phyloP scores from a whole-genome alignment of 2,797 vertebrate genomes.

The Tamandua tetradactyla region DNA sequence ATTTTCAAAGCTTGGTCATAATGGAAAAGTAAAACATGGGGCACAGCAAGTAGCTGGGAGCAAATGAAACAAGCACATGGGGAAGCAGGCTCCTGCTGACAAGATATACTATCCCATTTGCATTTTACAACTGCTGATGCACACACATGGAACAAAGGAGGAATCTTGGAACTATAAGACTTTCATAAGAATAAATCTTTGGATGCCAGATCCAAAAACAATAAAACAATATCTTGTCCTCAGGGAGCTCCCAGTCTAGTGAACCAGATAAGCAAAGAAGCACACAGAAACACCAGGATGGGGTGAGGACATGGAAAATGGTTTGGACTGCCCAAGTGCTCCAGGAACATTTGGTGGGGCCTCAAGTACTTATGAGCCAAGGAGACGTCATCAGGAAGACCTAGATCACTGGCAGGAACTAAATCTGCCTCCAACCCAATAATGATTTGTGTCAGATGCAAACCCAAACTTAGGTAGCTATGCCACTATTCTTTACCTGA shows the following conservation, averaged over 20 bases:
- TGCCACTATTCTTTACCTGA: background rate
- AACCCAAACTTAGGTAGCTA: background rate
- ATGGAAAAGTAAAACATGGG: background rate
- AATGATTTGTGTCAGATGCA: background rate
- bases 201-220: background rate
- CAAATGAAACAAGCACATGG: rapidly evolving
- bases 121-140: background rate
- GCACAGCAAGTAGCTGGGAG: background rate
- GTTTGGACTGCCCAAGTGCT: background rate
- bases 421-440: background rate
- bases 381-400: background rate
- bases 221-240: background rate
- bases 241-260: background rate
- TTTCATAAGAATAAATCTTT: background rate
- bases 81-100: background rate
- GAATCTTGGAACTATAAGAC: background rate
- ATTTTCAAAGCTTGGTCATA: background rate
- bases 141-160: background rate
- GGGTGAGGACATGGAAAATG: background rate
- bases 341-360: background rate
- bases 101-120: background rate
- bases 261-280: background rate
- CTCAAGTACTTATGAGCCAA: too few relatives aligned
- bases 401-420: background rate
- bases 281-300: too few relatives aligned